phyloP scores from a whole-genome alignment of 2,797 vertebrate species.

The Liasis olivaceus region DNA sequence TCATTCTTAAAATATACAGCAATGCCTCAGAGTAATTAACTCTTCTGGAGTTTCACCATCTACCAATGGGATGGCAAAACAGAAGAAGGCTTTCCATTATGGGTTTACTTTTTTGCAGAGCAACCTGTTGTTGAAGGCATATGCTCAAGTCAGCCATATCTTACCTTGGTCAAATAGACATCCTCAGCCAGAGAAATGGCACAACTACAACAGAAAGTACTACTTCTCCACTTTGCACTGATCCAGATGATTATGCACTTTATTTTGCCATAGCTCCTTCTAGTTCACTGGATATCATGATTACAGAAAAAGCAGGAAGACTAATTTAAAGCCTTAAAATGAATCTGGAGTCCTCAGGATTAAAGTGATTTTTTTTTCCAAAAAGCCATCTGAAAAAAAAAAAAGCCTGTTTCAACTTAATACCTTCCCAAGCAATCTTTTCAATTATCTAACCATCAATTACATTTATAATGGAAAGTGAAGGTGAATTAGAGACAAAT shows the following conservation, averaged over 20 bases:
- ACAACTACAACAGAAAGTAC: not conserved
- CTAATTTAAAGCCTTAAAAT: slow-evolving; percentile 30
- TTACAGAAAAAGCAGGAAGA: slow-evolving; percentile 28
- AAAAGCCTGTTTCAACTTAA: slow-evolving; percentile 38
- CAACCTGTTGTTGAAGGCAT: not conserved
- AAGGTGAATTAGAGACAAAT: not conserved
- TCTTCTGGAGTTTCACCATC: not conserved
- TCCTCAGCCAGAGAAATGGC: not conserved
- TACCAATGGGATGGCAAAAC: not conserved
- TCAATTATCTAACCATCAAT: slow-evolving; percentile 35
- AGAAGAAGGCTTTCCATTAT: not conserved
- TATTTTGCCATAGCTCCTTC: slow-evolving; percentile 24
- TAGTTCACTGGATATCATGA: slow-evolving; percentile 1
- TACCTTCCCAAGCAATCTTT: slow-evolving; percentile 8
- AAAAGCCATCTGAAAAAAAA: slow-evolving; percentile 32
- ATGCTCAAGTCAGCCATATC: not conserved
- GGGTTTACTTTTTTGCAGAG: not conserved
- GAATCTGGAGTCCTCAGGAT: slow-evolving; percentile 1
- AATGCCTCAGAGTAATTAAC: not conserved
- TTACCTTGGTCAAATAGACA: not conserved
- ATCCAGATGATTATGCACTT: slow-evolving; percentile 23
- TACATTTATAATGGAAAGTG: not conserved
- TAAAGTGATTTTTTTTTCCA: not conserved
- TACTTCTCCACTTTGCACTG: slow-evolving; percentile 5
- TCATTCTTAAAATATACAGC: not conserved